Base-by-base conservation (phyloP, 2,113 vertebrate species). In the Pseudonaja textilis region DNA sequence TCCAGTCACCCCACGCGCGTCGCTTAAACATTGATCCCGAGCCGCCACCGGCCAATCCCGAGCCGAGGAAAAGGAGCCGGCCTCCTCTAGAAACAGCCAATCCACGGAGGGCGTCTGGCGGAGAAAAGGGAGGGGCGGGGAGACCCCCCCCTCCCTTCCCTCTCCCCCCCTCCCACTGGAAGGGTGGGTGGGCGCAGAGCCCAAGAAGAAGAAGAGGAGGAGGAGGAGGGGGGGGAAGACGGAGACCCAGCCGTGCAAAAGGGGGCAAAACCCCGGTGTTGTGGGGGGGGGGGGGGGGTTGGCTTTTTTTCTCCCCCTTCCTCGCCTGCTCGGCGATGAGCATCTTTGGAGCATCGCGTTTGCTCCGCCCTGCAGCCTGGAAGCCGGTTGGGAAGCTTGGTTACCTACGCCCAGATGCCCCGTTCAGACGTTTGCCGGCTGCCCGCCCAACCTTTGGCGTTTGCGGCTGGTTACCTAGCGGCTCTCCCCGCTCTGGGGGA, bases 11-110 rank as follows among this genome's bases (percentile, higher is more conserved):
- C 98, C 99, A 98, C 98, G 99, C 98, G 57, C 98, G 99, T 98
- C 91, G 97, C 98, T 99, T 99, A 99, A 99, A 99, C 98, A 98
- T 98, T 98, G 98, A 99, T 98, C 98, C 98, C 97, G 96, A 98
- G 98, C 98, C 97, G 91, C 94, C n/a, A 97, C 97, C 98, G 99
- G 98, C 99, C 99, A 99, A 99, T 99, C 94, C 54, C 87, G n/a
- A 95, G 42, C 93, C 90, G 94, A 96, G 94, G 92, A 96, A 96
- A 54, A 93, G 93, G 89, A 91, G 97, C 95, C 87, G 95, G 86
- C 97, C 97, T 94, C 92, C 87, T 2, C 11, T 1, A 50, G 29
- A 4, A 0, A 3, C 16, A 0, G 12, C 98, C 98, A 98, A 98
- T 98, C 47, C 90, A 2, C 91, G 61, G 23, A 0, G 23, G 64